Evolutionary conservation across 2,113 vertebrate species (phyloP), one percentile per base, ranked within the genome.

Genomic region (Lepus europaeus): DNA sequence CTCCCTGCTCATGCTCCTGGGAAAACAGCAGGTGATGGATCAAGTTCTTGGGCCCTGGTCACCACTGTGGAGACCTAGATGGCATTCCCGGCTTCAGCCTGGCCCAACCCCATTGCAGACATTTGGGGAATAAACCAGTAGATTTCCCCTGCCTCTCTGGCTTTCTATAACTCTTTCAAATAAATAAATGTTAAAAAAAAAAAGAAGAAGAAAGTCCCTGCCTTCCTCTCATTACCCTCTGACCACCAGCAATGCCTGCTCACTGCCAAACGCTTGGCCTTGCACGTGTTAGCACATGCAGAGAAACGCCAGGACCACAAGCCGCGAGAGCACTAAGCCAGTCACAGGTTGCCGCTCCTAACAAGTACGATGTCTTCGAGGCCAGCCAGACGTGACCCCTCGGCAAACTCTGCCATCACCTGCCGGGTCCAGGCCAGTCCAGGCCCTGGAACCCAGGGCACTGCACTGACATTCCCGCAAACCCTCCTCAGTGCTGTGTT

Each of bases 191-290:
- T 45, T 17, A 59, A 59, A 59, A 59, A 59, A 59, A 59, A 17
- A 56, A 56, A 59, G 12, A 17, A 59, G 56, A 59, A 59, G 22
- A 84, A 93, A 82, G 85, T n/a, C 29, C 45, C 45, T 77, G 23
- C 63, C 23, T 53, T 89, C 91, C 73, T 85, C 56, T 6, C 9
- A 4, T 39, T 31, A 13, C 22, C 49, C 20, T 87, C 51, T 77
- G 53, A n/a, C 12, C 61, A 76, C 59, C 56, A 9, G 5, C 36
- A 87, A 39, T 61, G 39, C 66, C 39, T 39, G 59, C 19, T 36
- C 66, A 68, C 80, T 79, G 29, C 81, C 72, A 84, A 89, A 72
- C 63, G 31, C 53, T 87, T 83, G 64, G 23, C 27, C 88, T 94
- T n/a, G 33, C 33, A 66, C 68, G n/a, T 31, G 74, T 66, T 87